Base-by-base conservation (phyloP, 2,888 invertebrate genomes). In the Hipparchia sbordonii region DNA sequence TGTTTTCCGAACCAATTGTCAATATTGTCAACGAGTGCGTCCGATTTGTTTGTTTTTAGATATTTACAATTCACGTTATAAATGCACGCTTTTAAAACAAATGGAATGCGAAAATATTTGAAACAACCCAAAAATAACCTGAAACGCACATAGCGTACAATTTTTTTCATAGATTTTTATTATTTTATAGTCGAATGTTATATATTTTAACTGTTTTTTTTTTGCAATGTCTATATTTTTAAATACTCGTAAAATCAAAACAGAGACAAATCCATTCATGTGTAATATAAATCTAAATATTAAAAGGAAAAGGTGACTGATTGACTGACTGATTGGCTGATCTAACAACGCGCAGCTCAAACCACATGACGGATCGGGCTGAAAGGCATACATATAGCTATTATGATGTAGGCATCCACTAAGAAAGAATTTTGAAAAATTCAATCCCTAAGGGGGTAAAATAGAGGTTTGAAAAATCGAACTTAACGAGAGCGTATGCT, bases 71-170 rank as follows among this genome's bases (percentile, higher is more conserved):
- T 65, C 45, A 10, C 54, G 65, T 74, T 69, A 69, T 61, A 61
- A 74, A 68, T 67, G 66, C 33, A 61, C 39, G 65, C n/a, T 72
- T 12, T 48, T 56, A 72, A 56, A 74, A 74, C 13, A 72, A 57
- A 74, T 72, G 56, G 57, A 46, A 72, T 56, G 59, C 33, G 48
- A 65, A 71, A 71, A 72, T 68, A 60, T 74, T 74, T 68, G 59
- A n/a, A 48, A 63, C 10, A 63, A 63, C 39, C 48, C 13, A 48
- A 33, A 60, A 33, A 60, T 60, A 39, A 39, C 59, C 8, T 23
- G 33, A 10, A 39, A 10, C 5, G 52, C 9, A 52, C 23, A 66
- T 23, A 23, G 33, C 10, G 69, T 51, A 9, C 23, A 9, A 52
- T 52, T 60, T 46, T 46, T 51, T n/a, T 45, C 2, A 45, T 13